phyloP scores from a whole-genome alignment of 2,888 invertebrate genomes.

The Trissonchulus latispiculum region DNA sequence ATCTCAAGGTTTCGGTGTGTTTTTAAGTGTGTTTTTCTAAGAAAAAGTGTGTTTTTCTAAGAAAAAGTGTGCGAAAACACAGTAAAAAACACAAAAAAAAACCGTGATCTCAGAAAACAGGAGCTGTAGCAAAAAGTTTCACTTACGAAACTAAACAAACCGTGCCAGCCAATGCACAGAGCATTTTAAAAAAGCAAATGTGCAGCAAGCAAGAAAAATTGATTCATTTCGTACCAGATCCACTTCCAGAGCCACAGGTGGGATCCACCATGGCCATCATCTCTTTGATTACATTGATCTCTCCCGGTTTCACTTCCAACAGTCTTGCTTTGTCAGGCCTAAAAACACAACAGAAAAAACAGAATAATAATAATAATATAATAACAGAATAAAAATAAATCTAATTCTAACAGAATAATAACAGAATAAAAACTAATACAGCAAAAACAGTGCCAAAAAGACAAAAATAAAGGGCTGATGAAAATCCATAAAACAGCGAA shows the following conservation, averaged over 20 bases:
- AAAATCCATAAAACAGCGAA: too few species aligned
- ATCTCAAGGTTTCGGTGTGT: too few species aligned
- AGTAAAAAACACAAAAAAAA: neutral
- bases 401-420: too few species aligned
- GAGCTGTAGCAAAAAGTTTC: neutral
- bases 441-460: too few species aligned
- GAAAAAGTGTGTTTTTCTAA: neutral
- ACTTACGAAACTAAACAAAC: neutral
- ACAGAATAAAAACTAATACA: too few species aligned
- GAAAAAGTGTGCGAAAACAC: neutral
- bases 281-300: neutral
- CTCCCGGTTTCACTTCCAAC: neutral
- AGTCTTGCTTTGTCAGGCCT: too few species aligned
- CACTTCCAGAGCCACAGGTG: slow-evolving; percentile 7
- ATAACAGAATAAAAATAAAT: too few species aligned
- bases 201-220: neutral
- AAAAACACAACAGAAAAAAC: too few species aligned
- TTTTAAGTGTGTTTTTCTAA: too few species aligned
- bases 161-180: neutral
- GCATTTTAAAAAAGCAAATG: neutral
- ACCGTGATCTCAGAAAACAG: neutral
- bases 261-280: slow-evolving; percentile 9
- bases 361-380: too few species aligned
- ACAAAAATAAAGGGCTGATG: too few species aligned
- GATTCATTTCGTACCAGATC: neutral